phyloP scores from a whole-genome alignment of 2,888 invertebrate species.

The Pasiphila rectangulata region DNA sequence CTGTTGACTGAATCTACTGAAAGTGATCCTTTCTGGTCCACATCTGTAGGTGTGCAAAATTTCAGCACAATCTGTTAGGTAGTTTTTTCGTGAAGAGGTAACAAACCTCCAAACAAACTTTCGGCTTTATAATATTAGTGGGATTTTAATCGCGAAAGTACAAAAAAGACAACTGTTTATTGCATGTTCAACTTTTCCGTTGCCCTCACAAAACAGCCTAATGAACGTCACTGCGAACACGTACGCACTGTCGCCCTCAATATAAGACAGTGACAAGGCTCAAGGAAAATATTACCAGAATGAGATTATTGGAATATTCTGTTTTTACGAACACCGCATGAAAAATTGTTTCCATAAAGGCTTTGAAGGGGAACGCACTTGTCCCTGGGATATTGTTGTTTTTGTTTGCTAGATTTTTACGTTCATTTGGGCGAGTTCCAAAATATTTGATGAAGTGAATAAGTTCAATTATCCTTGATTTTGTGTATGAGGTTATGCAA shows the following conservation, averaged over 20 bases:
- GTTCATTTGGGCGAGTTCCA: not conserved
- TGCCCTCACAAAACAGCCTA: not conserved
- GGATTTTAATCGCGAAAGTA: too few relatives aligned
- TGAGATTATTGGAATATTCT: conserved; percentile 15
- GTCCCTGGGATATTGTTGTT: not conserved
- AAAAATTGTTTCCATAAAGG: not conserved
- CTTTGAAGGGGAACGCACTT: conserved; percentile 2
- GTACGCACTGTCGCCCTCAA: conserved; percentile 8
- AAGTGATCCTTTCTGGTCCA: too few relatives aligned
- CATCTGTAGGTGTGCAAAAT: too few relatives aligned
- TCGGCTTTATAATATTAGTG: too few relatives aligned
- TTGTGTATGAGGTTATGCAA: too few relatives aligned
- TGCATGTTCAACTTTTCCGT: not conserved
- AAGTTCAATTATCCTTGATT: too few relatives aligned
- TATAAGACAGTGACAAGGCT: conserved; percentile 17
- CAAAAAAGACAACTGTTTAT: not conserved
- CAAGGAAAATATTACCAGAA: conserved; percentile 13
- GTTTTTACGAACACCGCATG: conserved; percentile 8
- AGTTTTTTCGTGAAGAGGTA: too few relatives aligned
- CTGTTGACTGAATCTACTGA: too few relatives aligned
- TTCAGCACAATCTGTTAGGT: too few relatives aligned
- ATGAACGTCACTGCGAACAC: conserved; percentile 11
- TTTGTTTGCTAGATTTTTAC: not conserved
- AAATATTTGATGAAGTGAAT: not conserved
- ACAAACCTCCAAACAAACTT: too few relatives aligned